These are phyloP conservation scores for Zaprionus tsacasi DNA, from an alignment of 1,140 invertebrate species.

Conservation along the genomic window DNA sequence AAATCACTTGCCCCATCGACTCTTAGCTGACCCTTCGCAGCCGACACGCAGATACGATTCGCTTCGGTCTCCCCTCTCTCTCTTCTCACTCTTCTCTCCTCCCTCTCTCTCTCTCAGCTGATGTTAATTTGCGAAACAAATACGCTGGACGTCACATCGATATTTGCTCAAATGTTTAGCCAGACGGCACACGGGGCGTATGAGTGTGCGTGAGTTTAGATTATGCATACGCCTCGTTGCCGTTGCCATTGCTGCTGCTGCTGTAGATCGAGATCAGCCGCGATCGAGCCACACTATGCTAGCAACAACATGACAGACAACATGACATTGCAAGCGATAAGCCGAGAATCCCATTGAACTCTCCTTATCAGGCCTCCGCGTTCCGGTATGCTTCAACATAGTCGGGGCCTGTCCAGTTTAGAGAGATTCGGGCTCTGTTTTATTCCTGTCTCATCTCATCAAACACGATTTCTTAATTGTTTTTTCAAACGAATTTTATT, in stretches of 20 bases:
- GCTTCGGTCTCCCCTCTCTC: no score
- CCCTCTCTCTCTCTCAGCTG: conserved; percentile 6
- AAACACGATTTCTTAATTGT: neutral
- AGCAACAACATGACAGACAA: conserved; percentile 3
- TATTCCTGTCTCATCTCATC: neutral
- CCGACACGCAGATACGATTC: neutral
- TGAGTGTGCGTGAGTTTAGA: conserved; percentile 27
- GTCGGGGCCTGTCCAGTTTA: neutral
- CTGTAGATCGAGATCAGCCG: conserved; percentile 13
- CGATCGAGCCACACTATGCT: neutral
- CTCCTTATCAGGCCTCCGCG: conserved; percentile 23
- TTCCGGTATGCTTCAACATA: neutral
- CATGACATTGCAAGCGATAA: conserved; percentile 1
- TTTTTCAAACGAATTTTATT: conserved; percentile 3
- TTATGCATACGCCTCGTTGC: conserved; percentile 41
- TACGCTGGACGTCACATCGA: conserved; percentile 60
- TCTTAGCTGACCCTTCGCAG: neutral
- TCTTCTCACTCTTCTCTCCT: neutral
- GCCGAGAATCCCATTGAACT: neutral
- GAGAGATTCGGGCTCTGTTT: neutral
- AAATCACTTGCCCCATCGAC: neutral
- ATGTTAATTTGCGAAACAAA: conserved; percentile 67
- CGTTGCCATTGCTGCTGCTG: conserved; percentile 6
- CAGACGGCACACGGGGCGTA: conserved; percentile 29
- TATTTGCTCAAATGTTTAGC: conserved; percentile 77